These are phyloP conservation scores for Phragmatobia fuliginosa DNA, from an alignment of 2,888 invertebrate genomes.

Conservation along the genomic window DNA sequence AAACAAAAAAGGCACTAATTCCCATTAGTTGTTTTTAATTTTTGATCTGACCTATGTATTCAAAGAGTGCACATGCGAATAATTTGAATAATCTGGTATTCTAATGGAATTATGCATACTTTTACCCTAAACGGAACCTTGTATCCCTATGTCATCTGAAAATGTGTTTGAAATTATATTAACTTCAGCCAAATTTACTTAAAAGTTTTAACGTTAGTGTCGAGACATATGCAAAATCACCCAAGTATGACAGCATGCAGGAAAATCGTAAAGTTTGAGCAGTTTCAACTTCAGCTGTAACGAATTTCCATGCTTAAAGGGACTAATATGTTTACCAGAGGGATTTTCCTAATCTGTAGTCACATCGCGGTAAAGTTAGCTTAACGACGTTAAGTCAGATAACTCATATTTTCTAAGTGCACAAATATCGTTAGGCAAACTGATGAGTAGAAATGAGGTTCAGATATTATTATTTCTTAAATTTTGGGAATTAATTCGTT, in stretches of 20 bases:
- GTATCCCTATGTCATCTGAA: not conserved
- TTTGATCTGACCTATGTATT: too few relatives aligned
- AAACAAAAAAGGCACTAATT: too few relatives aligned
- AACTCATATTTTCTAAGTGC: slow-evolving; percentile 3
- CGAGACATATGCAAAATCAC: not conserved
- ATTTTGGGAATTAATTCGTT: too few relatives aligned
- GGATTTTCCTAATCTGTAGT: slow-evolving; percentile 16
- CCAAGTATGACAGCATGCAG: slow-evolving; percentile 6
- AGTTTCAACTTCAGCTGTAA: slow-evolving; percentile 16
- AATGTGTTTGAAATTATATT: not conserved
- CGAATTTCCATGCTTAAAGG: slow-evolving; percentile 19
- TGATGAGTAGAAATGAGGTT: too few relatives aligned
- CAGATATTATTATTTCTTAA: too few relatives aligned
- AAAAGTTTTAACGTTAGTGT: not conserved
- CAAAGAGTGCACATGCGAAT: too few relatives aligned
- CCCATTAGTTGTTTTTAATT: too few relatives aligned
- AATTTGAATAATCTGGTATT: not conserved
- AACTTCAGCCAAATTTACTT: not conserved
- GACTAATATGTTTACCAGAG: slow-evolving; percentile 21
- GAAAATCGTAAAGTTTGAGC: slow-evolving; percentile 10
- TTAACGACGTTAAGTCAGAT: slow-evolving; percentile 9
- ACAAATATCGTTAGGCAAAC: not conserved
- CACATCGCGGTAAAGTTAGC: slow-evolving; percentile 13
- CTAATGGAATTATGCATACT: not conserved
- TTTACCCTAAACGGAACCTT: not conserved